These are phyloP conservation scores for Troglohyphantes excavatus DNA, from an alignment of 2,888 invertebrate genomes.

Conservation along the genomic window DNA sequence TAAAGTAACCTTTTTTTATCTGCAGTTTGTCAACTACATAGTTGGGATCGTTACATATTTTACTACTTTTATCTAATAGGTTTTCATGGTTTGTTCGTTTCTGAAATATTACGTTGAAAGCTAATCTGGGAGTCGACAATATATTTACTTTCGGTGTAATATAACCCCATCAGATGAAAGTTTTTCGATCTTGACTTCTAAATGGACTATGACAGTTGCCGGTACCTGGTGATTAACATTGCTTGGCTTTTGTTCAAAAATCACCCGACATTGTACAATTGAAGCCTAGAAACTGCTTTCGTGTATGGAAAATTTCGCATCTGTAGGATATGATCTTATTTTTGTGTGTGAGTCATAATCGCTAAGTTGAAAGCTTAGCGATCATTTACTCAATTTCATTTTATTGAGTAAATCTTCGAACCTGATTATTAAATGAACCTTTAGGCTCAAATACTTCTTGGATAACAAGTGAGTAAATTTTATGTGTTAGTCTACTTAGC, in stretches of 20 bases:
- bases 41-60: not conserved
- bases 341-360: constrained; percentile 53
- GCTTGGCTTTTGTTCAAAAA: constrained; percentile 66
- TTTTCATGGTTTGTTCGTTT: constrained; percentile 3
- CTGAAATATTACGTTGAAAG: constrained; percentile 43
- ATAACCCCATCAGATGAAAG: constrained; percentile 10
- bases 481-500: too few relatives aligned
- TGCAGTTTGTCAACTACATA: not conserved
- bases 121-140: constrained; percentile 29
- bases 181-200: constrained; percentile 35
- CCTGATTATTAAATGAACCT: constrained; percentile 40
- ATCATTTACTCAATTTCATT: constrained; percentile 25
- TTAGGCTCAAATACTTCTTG: constrained; percentile 12
- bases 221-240: constrained; percentile 60
- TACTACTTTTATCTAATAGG: not conserved
- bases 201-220: constrained; percentile 47
- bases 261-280: constrained; percentile 58
- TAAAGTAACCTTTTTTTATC: not conserved
- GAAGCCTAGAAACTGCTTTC: constrained; percentile 73
- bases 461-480: constrained; percentile 33
- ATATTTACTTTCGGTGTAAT: constrained; percentile 25
- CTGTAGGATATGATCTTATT: constrained; percentile 62
- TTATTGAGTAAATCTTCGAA: not conserved
- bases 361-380: constrained; percentile 68
- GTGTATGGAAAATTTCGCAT: constrained; percentile 61